Percentiles rank a stretch among this genome's conserved stretches.
phyloP scores from a whole-genome alignment of 37 sponge, comb jelly and placozoan species.

The Haliclona indistincta region DNA sequence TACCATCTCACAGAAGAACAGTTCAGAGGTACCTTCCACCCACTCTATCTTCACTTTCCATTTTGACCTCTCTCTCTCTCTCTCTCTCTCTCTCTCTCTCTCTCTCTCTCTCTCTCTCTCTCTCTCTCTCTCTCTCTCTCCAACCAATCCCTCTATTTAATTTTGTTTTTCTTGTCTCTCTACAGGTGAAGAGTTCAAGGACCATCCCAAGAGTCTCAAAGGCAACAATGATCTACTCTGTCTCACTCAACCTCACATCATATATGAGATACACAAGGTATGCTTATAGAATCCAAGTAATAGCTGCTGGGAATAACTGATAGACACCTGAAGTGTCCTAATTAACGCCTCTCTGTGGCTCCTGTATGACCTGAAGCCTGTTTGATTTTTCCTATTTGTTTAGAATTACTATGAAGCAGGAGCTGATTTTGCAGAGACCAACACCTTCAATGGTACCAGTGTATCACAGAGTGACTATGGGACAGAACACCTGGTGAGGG shows the following conservation, averaged over 20 bases:
- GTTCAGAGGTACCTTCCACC: conserved; percentile 96
- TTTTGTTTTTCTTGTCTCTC: neutral
- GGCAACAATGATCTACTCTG: conserved; percentile 97
- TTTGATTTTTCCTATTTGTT: neutral
- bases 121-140: no score
- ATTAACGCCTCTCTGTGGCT: neutral
- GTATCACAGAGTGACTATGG: conserved; percentile 92
- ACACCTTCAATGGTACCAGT: conserved; percentile 96
- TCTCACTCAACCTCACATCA: conserved; percentile 89
- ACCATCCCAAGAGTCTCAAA: conserved; percentile 85
- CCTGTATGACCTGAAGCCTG: neutral
- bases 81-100: no score
- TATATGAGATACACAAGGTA: conserved; percentile 91
- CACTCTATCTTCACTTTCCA: no score
- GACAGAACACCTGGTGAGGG: conserved; percentile 77
- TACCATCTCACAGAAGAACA: conserved; percentile 81
- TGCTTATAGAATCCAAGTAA: no score
- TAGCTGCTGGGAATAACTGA: no score
- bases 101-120: no score
- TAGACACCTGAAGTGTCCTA: neutral
- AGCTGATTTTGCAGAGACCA: conserved; percentile 96
- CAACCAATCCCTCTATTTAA: no score
- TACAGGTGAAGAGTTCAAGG: conserved; percentile 88
- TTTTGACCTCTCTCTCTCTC: no score
- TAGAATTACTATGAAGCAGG: conserved; percentile 90